Percentiles rank a stretch among this genome's conserved stretches.
Conservation (phyloP, 2,113 vertebrate species). For the Petroica traversi region DNA sequence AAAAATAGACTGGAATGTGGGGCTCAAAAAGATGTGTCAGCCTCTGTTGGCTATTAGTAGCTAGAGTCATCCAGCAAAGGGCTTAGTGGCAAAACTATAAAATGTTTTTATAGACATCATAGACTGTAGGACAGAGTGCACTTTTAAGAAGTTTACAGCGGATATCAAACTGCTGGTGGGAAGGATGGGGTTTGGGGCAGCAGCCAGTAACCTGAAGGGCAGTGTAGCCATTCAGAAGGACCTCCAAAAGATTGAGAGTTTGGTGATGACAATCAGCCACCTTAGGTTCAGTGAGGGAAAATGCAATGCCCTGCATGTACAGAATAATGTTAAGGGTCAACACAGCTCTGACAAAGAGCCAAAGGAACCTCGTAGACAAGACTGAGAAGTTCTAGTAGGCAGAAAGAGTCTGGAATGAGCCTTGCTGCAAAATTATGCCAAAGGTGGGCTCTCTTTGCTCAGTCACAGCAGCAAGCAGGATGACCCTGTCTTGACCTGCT, state of each 20-base stretch:
- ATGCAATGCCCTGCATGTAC: not conserved
- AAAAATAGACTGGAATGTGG: not conserved
- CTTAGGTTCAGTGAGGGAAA: not conserved
- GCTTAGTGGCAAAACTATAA: not conserved
- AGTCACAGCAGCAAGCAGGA: not conserved
- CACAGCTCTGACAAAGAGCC: not conserved
- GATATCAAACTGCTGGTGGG: too few relatives aligned
- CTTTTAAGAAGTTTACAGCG: not conserved
- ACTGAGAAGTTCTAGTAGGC: not conserved
- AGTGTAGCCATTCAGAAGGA: not conserved
- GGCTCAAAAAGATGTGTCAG: not conserved
- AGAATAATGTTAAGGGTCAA: not conserved
- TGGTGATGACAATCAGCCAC: not conserved
- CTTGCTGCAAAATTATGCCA: not conserved
- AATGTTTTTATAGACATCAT: not conserved
- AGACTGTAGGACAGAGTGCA: not conserved
- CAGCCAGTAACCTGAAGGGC: not conserved
- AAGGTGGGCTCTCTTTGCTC: not conserved
- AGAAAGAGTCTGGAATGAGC: not conserved
- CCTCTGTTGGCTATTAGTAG: not conserved
- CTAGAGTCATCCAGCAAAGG: not conserved
- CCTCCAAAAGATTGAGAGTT: not conserved
- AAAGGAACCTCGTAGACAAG: not conserved
- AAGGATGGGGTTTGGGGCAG: accelerated
- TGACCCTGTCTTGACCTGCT: not conserved